Base-by-base conservation (phyloP, 2,113 vertebrate genomes). In the Pagrus major region DNA sequence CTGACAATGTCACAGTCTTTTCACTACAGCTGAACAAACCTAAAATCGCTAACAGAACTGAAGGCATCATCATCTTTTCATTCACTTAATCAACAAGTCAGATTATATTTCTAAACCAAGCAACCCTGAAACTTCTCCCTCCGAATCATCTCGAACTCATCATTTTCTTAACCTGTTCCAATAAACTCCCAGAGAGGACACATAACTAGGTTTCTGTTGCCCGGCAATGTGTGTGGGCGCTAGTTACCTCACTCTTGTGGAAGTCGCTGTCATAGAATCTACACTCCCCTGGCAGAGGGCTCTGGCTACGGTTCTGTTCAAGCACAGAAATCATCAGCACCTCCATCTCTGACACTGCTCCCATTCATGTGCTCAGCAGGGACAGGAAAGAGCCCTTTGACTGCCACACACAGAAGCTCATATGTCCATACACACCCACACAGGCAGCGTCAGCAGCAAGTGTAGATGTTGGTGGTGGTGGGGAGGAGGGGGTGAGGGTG, bases 221-320 rank as follows among this genome's bases (percentile, higher is more conserved):
- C 74, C 74, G 37, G 75, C 63, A 35, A 47, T 52, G 71, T 35
- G 79, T 77, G 86, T 67, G 83, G 64, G 69, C 72, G 44, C 76
- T 39, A 33, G 80, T 92, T 95, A 95, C 94, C 95, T 95, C 93
- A 33, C 88, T 94, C 88, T 94, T 93, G 89, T 89, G 83, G 85
- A 92, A 91, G 88, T 93, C 85, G 66, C 82, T 58, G 82, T 93
- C 91, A 92, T 93, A 94, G 77, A 93, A 91, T 56, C 91, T 93
- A 89, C 90, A 88, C 77, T 93, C 93, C 80, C 90, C 84, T 77
- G 88, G 91, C 91, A 92, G 76, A 64, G 85, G 87, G 91, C 87
- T 93, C 42, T 82, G 90, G 81, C 89, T 89, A 63, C 23, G 77
- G 88, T 54, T 90, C 81, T 92, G 93, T 55, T 93, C 93, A 59